Conservation (phyloP, 64 coral and sea anemone species). For the Astreopora myriophthalma region DNA sequence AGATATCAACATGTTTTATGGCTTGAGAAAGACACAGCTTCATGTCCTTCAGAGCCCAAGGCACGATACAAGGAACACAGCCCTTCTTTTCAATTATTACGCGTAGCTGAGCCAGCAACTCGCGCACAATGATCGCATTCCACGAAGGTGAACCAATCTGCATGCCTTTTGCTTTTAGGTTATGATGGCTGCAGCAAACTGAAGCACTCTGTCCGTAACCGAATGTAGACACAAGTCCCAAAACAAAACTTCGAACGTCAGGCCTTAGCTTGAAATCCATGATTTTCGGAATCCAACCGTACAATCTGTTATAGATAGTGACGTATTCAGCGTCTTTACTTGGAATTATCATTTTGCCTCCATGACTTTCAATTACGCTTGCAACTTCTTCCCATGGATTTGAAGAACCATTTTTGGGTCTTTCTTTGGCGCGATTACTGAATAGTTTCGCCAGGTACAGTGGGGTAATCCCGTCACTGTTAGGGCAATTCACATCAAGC, state of each 20-base stretch:
- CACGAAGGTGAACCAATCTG: not conserved
- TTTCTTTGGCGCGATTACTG: not conserved
- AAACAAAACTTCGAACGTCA: not conserved
- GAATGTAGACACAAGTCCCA: not conserved
- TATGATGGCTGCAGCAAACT: not conserved
- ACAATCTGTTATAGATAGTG: slow-evolving; percentile 11
- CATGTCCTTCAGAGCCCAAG: not conserved
- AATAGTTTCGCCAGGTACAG: slow-evolving; percentile 33
- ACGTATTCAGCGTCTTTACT: not conserved
- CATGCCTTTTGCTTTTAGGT: too few relatives aligned
- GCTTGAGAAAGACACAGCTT: not conserved
- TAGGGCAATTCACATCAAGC: slow-evolving; percentile 17
- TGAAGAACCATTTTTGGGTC: not conserved
- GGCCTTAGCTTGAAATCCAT: not conserved
- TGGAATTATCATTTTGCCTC: not conserved
- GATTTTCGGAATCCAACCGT: slow-evolving; percentile 1
- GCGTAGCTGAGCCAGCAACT: not conserved
- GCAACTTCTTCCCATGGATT: not conserved
- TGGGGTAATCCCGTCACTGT: slow-evolving; percentile 37
- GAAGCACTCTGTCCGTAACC: not conserved
- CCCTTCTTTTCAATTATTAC: not conserved
- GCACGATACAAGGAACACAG: not conserved
- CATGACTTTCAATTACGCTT: not conserved
- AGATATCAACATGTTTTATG: not conserved
- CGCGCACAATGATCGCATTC: fast-evolving